phyloP scores from a whole-genome alignment of 1,140 invertebrate species.

The Microplitis demolitor region DNA sequence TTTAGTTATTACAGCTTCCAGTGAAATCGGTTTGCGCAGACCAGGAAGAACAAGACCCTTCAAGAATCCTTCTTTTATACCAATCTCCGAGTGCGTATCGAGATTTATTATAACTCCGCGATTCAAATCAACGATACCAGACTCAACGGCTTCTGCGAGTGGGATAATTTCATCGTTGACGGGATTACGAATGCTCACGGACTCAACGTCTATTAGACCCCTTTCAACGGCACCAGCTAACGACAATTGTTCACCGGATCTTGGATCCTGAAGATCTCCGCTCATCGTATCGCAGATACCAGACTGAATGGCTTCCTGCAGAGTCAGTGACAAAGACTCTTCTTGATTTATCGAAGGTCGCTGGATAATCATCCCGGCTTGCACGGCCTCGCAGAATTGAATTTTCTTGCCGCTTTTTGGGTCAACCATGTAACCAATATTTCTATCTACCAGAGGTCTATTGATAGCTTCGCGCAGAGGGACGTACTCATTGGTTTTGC shows the following conservation, averaged over 20 bases:
- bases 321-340: constrained; percentile 59
- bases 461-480: constrained; percentile 77
- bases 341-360: constrained; percentile 43
- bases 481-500: constrained; percentile 70
- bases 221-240: constrained; percentile 74
- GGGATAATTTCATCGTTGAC: constrained; percentile 73
- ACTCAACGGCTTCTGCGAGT: constrained; percentile 76
- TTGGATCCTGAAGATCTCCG: constrained; percentile 69
- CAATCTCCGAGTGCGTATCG: constrained; percentile 70
- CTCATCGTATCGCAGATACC: constrained; percentile 69
- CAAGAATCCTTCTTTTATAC: constrained; percentile 73
- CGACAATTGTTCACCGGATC: constrained; percentile 66
- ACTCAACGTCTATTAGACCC: constrained; percentile 76
- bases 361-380: constrained; percentile 71
- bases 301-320: constrained; percentile 71
- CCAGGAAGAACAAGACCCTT: constrained; percentile 71
- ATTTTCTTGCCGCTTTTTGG: constrained; percentile 79
- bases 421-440: constrained; percentile 81
- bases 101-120: constrained; percentile 73
- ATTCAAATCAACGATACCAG: constrained; percentile 76
- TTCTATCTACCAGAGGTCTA: constrained; percentile 74
- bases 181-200: constrained; percentile 73
- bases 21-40: constrained; percentile 72
- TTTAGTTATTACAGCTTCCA: constrained; percentile 76
- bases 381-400: constrained; percentile 83